Evolutionary conservation across 1,140 invertebrate genomes (phyloP).

Genomic region (Calephelis nemesis): DNA sequence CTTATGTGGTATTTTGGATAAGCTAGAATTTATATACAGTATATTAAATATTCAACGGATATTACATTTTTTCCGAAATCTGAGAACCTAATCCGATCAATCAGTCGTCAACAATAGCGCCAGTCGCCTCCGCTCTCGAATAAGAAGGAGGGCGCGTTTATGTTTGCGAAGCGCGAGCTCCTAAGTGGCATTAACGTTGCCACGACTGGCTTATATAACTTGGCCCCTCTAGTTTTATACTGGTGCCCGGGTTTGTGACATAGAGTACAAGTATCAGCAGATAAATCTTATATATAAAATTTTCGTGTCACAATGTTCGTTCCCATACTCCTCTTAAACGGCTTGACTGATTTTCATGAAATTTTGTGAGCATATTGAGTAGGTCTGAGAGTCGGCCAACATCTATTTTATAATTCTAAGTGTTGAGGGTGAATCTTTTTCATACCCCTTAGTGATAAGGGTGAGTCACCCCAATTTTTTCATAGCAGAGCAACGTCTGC

Average conservation of each 20-base stretch:
- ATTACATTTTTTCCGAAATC: constrained; percentile 26
- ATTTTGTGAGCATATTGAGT: too few relatives aligned
- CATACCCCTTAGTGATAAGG: too few relatives aligned
- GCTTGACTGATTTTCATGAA: too few relatives aligned
- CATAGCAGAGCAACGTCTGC: too few relatives aligned
- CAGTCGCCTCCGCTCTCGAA: constrained; percentile 28
- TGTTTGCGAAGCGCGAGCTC: constrained; percentile 57
- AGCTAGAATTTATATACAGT: too few relatives aligned
- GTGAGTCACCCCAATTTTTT: too few relatives aligned
- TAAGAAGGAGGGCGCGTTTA: constrained; percentile 41
- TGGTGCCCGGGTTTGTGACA: constrained; percentile 26
- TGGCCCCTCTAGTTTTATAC: constrained; percentile 41
- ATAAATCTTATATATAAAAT: neutral
- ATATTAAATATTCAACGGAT: constrained; percentile 21
- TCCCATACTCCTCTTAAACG: too few relatives aligned
- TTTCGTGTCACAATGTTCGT: neutral
- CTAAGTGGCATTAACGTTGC: constrained; percentile 66
- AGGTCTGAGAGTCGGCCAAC: too few relatives aligned
- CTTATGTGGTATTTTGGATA: too few relatives aligned
- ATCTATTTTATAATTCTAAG: too few relatives aligned
- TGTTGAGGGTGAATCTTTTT: too few relatives aligned
- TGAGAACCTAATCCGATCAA: constrained; percentile 46
- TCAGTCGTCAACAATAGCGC: constrained; percentile 36
- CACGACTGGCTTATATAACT: constrained; percentile 39
- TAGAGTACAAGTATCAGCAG: constrained; percentile 20